These are phyloP conservation scores for Drosophila conformis DNA, from an alignment of 2,888 invertebrate genomes.

Conservation along the genomic window DNA sequence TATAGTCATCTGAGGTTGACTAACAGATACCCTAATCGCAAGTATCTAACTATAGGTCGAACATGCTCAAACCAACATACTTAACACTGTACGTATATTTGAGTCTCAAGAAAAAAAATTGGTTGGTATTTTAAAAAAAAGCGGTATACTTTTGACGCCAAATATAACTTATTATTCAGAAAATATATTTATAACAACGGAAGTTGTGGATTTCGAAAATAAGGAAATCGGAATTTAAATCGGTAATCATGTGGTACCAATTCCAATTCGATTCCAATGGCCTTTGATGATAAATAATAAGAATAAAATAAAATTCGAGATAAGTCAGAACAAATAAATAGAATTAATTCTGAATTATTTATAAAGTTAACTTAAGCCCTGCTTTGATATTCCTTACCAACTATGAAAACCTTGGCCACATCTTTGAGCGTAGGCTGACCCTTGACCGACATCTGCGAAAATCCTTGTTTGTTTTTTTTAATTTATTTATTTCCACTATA, in stretches of 20 bases:
- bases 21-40: not conserved
- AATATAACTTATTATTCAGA: not conserved
- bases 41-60: not conserved
- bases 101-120: too few species aligned
- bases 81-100: too few species aligned
- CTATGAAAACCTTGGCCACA: slow-evolving; percentile 49
- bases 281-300: too few species aligned
- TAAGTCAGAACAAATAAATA: not conserved
- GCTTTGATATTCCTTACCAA: slow-evolving; percentile 36
- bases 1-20: not conserved
- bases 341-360: not conserved
- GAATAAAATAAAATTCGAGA: too few species aligned
- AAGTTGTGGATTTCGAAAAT: too few species aligned
- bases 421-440: slow-evolving; percentile 48
- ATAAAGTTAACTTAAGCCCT: not conserved
- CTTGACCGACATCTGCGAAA: slow-evolving; percentile 43
- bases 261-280: not conserved
- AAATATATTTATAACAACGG: not conserved
- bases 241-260: not conserved
- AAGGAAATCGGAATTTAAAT: not conserved
- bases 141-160: not conserved
- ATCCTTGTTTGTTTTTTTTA: not conserved
- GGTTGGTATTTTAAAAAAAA: not conserved
- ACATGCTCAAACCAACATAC: too few species aligned
- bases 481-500: not conserved